Evolutionary conservation across 2,888 invertebrate genomes (phyloP), one percentile per base, ranked within the genome.

Genomic region (Nomada fucata): DNA sequence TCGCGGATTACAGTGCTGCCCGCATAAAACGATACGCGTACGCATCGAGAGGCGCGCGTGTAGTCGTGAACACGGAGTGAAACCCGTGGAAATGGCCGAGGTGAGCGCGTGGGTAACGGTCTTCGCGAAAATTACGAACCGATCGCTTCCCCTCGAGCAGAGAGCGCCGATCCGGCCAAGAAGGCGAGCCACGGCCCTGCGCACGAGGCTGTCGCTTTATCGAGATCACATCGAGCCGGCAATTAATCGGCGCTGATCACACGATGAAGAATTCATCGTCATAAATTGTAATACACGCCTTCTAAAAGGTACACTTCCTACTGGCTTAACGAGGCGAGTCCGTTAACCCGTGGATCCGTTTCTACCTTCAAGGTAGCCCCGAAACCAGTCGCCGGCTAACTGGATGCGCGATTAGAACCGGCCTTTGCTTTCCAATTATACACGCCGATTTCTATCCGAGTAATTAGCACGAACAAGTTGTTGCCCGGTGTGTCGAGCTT

Each of bases 211-310:
- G 81, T 67, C 76, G 68, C 44, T 82, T 86, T 79, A 86, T 87
- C 88, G 76, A 20, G 77, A 77, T 75, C 82, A 67, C 80, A 83
- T 86, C 88, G 76, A 76, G 77, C 72, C 77, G 70, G 78, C 86
- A 84, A 88, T 88, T 88, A 88, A 88, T 88, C 86, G 87, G 50
- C 47, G 50, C 78, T 78, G 83, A 87, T 88, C 86, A 77, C 83
- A 68, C 76, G 76, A 61, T 52, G 59, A 63, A 50, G 53, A 64
- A 44, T 60, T 75, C 82, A 77, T 79, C 86, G 76, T 87, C 82
- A 67, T 86, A 84, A 80, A 85, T 86, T 78, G 79, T 86, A 84
- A 87, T 85, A 82, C 85, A 83, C 86, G 84, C 86, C 87, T 84
- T 61, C 81, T 85, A 79, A 77, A 52, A 84, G 85, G 82, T 83